These are phyloP conservation scores for Terrapene triunguis DNA, from an alignment of 2,113 vertebrate genomes.

Conservation along the genomic window DNA sequence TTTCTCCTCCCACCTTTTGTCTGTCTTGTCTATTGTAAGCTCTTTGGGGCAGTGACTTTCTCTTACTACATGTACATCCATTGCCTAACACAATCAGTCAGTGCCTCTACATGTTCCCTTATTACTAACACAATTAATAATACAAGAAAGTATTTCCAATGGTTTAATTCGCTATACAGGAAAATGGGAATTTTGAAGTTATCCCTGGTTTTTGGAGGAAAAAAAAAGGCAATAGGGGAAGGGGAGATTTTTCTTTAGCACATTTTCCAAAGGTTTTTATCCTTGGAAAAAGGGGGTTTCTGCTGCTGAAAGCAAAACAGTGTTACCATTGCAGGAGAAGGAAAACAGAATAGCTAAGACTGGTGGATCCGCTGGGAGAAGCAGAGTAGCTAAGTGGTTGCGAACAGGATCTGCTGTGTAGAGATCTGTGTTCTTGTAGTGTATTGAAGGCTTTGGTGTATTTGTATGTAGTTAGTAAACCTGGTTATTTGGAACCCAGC, in stretches of 20 bases:
- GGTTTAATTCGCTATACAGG: neutral
- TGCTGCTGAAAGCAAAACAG: conserved; percentile 15
- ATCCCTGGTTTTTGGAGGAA: neutral
- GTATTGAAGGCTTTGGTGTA: neutral
- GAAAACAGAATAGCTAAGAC: conserved; percentile 24
- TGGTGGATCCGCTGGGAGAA: rapidly evolving
- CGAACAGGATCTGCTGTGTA: neutral
- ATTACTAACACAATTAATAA: neutral
- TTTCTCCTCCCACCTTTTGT: neutral
- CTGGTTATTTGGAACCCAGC: neutral
- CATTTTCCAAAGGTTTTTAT: conserved; percentile 33
- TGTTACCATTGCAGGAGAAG: neutral
- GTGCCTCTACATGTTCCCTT: neutral
- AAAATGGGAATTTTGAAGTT: rapidly evolving
- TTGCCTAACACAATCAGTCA: neutral
- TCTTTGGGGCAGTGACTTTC: neutral
- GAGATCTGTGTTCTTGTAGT: neutral
- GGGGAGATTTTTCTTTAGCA: conserved; percentile 10
- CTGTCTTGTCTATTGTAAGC: neutral
- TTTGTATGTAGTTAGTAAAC: neutral
- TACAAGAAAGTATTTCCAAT: neutral
- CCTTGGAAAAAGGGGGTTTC: conserved; percentile 63
- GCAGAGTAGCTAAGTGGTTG: neutral
- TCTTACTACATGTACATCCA: neutral
- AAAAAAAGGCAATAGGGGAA: neutral